Base-by-base conservation (phyloP, 2,797 vertebrate genomes). In the Tarsius wallacei region DNA sequence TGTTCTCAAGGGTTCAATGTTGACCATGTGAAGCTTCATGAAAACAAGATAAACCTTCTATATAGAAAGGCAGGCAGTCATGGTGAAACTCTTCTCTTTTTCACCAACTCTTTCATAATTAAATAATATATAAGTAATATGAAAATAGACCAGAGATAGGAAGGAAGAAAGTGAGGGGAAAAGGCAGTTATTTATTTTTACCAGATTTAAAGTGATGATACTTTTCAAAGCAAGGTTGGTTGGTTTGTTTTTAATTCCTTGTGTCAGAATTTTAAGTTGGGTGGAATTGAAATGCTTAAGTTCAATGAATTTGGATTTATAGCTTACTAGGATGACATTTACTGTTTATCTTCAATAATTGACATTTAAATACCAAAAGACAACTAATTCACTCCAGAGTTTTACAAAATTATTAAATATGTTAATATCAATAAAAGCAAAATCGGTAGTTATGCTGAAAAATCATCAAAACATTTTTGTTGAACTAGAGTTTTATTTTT, bases 321-420 rank as follows among this genome's bases (percentile, higher is more conserved):
- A 81, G 21, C 21, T 82, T 91, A 81, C 55, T 82, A 17, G 85
- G 51, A 71, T 88, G 47, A 14, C 51, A 83, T 80, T 96, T 90
- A 15, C 68, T 71, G 15, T 51, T 89, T 68, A 24, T 70, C 87
- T 80, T 93, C 26, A 87, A 21, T 59, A 49, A 93, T 83, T 90
- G 10, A 84, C 31, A 70, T 31, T 14, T 68, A 90, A 85, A 21
- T 77, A n/a, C 24, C 9, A 24, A 96, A 87, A 77, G n/a, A 90
- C 14, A 95, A 92, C 47, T 80, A 42, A 66, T 84, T 95, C 85
- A 81, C 47, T 59, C n/a, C 22, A 24, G 59, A 84, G 88, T 93
- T 91, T 94, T 92, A 90, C 4, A 61, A 87, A 96, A 83, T 77
- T 78, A 81, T 84, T 95, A 81, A 74, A 82, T 78, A 77, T 68